Percentiles rank a stretch among this genome's conserved stretches.
Evolutionary conservation across 2,888 invertebrate species (phyloP).

Genomic region (Protula sp.): DNA sequence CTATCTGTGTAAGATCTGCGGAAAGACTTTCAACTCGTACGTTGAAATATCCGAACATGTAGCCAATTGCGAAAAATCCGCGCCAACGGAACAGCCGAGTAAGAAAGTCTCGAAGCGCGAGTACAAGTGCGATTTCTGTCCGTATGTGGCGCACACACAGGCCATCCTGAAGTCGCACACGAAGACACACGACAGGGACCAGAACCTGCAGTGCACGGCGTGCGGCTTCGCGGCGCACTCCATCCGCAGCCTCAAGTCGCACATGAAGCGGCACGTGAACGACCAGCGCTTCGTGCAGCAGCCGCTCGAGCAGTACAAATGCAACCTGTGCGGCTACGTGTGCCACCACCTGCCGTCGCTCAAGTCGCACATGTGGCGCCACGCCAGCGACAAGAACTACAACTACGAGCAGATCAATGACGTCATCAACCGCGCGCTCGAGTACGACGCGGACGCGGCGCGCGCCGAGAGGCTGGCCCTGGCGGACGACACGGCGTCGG

Average conservation of each 20-base stretch:
- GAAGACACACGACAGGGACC: neutral
- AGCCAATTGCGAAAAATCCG: neutral
- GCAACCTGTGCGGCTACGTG: conserved; percentile 50
- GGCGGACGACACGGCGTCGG: neutral
- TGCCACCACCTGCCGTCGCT: conserved; percentile 52
- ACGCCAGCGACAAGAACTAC: conserved; percentile 48
- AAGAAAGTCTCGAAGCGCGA: neutral
- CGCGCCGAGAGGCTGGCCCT: neutral
- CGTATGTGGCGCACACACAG: neutral
- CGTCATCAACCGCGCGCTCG: conserved; percentile 49
- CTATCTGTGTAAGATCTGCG: neutral
- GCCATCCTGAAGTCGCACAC: neutral
- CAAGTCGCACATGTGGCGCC: conserved; percentile 53
- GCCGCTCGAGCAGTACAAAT: conserved; percentile 52
- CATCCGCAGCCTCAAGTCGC: conserved; percentile 47
- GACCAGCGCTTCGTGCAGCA: conserved; percentile 49
- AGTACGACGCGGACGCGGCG: conserved; percentile 27
- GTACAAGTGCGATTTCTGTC: neutral
- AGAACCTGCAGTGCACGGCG: conserved; percentile 38
- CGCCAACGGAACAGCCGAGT: neutral
- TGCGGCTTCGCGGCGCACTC: conserved; percentile 49
- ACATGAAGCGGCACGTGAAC: conserved; percentile 51
- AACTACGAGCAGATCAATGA: conserved; percentile 49
- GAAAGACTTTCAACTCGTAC: neutral
- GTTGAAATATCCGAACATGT: neutral